Evolutionary conservation across 2,888 invertebrate species (phyloP), one percentile per base, ranked within the genome.

Genomic region (Platypus cylindrus): DNA sequence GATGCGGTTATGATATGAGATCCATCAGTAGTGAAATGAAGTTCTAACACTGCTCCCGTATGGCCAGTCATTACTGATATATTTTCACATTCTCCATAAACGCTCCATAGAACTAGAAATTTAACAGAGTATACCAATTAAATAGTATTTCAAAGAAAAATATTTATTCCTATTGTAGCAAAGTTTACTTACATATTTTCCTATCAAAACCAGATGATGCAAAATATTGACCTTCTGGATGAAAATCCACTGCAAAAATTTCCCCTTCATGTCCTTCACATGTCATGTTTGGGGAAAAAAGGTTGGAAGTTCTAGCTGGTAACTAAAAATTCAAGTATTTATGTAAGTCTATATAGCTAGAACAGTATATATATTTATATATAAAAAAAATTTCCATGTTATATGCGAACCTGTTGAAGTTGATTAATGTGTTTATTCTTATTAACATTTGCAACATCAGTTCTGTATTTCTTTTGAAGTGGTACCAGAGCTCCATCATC

Each of bases 1-100:
- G 91, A 85, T 34, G 91, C 85, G 1, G 93, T 82, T 59, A 85
- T 89, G 23, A 97, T 65, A 45, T 80, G 75, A n/a, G 74, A 66
- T 1, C 89, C 90, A 41, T 85, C 87, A 0, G 85, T 75, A 2
- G 81, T 82, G 54, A 87, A 89, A 56, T 85, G 82, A 7, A 97
- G 64, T 59, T 99, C 94, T 78, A 93, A 80, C 2, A 98, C 70
- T 2, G 95, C 91, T 1, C 97, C 98, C 0, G 84, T 85, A 63
- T 99, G 98, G 0, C 95, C 95, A 12, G 77, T 75, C 75, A 99
- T 75, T 13, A 84, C 78, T 51, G 89, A 84, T 45, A 94, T 78
- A 59, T 98, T 99, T 54, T 97, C 94, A 63, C 98, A 98, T 57
- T 98, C 94, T 0, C 91, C 97, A 54, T 91, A 94, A 1, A 94